phyloP scores from a whole-genome alignment of 2,797 vertebrate genomes.

The Trachops cirrhosus region DNA sequence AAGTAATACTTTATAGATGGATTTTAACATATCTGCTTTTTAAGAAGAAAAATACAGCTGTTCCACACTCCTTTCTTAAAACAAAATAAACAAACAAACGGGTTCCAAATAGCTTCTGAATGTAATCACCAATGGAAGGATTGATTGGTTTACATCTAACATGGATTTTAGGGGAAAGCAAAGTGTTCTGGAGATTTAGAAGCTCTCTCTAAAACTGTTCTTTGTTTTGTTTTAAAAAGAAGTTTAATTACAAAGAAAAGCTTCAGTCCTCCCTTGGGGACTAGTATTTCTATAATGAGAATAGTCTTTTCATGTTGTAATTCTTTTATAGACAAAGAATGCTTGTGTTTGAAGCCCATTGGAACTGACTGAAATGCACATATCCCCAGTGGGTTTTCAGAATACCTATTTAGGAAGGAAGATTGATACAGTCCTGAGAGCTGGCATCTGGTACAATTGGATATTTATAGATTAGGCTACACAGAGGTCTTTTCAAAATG shows the following conservation, averaged over 20 bases:
- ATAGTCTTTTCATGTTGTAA: slow-evolving; percentile 59
- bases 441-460: slow-evolving; percentile 65
- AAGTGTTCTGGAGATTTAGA: slow-evolving; percentile 46
- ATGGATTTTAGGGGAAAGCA: slow-evolving; percentile 19
- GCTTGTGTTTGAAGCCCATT: slow-evolving; percentile 36
- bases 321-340: slow-evolving; percentile 61
- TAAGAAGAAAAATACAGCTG: background rate
- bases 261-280: slow-evolving; percentile 51
- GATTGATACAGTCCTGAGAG: slow-evolving; percentile 64
- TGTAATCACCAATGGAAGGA: background rate
- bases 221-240: slow-evolving; percentile 73
- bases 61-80: slow-evolving; percentile 19
- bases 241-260: slow-evolving; percentile 77
- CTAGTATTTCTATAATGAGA: slow-evolving; percentile 60
- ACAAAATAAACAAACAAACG: background rate
- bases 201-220: slow-evolving; percentile 48
- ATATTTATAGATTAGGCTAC: slow-evolving; percentile 67
- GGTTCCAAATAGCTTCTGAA: background rate
- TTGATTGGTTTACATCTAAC: background rate
- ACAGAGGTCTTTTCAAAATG: slow-evolving; percentile 53
- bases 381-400: slow-evolving; percentile 47
- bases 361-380: slow-evolving; percentile 55
- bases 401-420: slow-evolving; percentile 64
- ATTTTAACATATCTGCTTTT: background rate
- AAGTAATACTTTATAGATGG: background rate